Evolutionary conservation across 2,113 vertebrate species (phyloP), one percentile per base, ranked within the genome.

Genomic region (Micronycteris hirsuta): DNA sequence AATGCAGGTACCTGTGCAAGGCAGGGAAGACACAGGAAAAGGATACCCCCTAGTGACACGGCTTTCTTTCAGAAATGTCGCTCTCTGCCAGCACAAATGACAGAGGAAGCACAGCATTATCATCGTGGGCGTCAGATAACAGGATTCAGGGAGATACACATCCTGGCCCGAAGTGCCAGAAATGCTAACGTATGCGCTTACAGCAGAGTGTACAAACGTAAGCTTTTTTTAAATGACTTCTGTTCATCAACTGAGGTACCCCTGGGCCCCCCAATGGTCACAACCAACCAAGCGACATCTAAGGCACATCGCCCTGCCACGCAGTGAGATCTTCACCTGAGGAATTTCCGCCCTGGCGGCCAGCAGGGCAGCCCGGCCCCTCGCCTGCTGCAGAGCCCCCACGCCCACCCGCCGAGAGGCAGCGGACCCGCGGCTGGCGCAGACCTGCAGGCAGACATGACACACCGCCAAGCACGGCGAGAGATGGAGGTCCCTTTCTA

Each of bases 391-490:
- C 54, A 58, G 61, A 8, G 0, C 4, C 20, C 31, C 22, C 5
- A 45, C 15, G 7, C 2, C 47, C 38, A 26, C 6, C 4, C 0
- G n/a, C 84, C 77, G 11, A 24, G 0, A 11, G 77, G 65, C 19
- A 41, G 54, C n/a, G 17, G 28, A 47, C 24, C 4, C 1, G 38
- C n/a, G 49, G 7, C 26, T 47, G 81, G 47, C 47, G 22, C 2
- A 36, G 16, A 47, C 58, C 7, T 0, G 10, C 33, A 16, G 4
- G 47, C 26, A 49, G 28, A 70, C 2, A 0, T 5, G 14, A 45
- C 20, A 5, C 26, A 54, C 47, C 13, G 22, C 19, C 65, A 47
- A 8, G 4, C 3, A 14, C 11, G 0, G 31, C 0, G 28, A 19
- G 17, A 17, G 31, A 15, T 1, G 33, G 41, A 88, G 38, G 24